Conservation (phyloP, 2,797 vertebrate genomes). For the Nannoperca australis region DNA sequence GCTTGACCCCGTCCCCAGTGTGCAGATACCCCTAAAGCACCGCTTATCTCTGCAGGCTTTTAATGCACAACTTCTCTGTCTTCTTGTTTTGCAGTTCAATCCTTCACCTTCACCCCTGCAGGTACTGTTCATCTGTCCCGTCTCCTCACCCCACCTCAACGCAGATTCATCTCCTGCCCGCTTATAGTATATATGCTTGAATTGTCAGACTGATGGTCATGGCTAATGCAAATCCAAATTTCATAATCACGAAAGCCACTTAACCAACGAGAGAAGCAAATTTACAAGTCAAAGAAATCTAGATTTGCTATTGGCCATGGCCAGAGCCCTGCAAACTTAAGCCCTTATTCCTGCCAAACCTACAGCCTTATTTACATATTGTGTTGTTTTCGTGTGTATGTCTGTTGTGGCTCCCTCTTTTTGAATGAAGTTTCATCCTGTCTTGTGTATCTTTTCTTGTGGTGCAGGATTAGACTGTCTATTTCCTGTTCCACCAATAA, state of each 20-base stretch:
- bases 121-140: constrained; percentile 92
- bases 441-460: constrained; percentile 47
- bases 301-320: constrained; percentile 62
- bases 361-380: constrained; percentile 41
- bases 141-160: constrained; percentile 73
- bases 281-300: constrained; percentile 8
- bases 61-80: constrained; percentile 91
- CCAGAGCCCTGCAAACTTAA: constrained; percentile 51
- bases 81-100: constrained; percentile 96
- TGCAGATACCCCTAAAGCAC: constrained; percentile 72
- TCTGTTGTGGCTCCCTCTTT: constrained; percentile 46
- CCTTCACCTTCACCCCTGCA: constrained; percentile 95
- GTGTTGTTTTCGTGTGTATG: constrained; percentile 59
- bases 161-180: constrained; percentile 56
- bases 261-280: constrained; percentile 9
- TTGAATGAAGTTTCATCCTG: constrained; percentile 49
- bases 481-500: constrained; percentile 33
- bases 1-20: constrained; percentile 52
- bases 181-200: constrained; percentile 53
- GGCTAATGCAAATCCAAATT: constrained; percentile 61
- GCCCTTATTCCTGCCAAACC: constrained; percentile 37
- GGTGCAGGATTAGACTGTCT: constrained; percentile 32
- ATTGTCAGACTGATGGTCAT: constrained; percentile 57
- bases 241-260: background rate
- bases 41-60: constrained; percentile 80